Percentiles rank a stretch among this genome's conserved stretches.
Conservation (phyloP, 2,113 vertebrate genomes). For the Sander vitreus region DNA sequence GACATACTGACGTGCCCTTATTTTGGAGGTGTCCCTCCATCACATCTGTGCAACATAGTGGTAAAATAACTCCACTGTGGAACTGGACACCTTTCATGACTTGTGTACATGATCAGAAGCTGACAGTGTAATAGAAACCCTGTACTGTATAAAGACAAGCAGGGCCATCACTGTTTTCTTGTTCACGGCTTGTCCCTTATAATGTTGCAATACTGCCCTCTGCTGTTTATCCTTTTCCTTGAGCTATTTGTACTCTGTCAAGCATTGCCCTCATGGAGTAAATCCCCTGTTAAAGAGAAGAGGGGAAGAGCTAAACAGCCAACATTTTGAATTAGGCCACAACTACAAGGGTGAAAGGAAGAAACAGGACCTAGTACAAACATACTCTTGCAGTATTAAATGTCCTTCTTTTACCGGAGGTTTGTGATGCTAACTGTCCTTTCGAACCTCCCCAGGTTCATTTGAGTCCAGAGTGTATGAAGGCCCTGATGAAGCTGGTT, state of each 20-base stretch:
- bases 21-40: background rate
- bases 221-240: background rate
- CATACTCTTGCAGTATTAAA: background rate
- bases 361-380: background rate
- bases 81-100: constrained; percentile 38
- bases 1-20: background rate
- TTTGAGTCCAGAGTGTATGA: constrained; percentile 88
- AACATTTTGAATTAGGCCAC: too few relatives aligned
- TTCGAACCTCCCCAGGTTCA: constrained; percentile 85
- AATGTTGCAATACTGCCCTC: constrained; percentile 38
- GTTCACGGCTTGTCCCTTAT: background rate
- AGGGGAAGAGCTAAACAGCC: background rate
- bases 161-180: background rate
- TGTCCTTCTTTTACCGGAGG: background rate
- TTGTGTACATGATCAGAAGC: background rate
- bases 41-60: background rate
- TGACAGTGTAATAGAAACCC: constrained; percentile 29
- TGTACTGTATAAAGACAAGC: background rate
- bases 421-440: background rate
- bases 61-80: constrained; percentile 23
- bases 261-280: background rate
- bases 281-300: background rate
- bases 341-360: background rate
- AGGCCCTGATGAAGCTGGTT: constrained; percentile 92
- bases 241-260: background rate